Base-by-base conservation (phyloP, 2,797 vertebrate species). In the Ispidina picta region DNA sequence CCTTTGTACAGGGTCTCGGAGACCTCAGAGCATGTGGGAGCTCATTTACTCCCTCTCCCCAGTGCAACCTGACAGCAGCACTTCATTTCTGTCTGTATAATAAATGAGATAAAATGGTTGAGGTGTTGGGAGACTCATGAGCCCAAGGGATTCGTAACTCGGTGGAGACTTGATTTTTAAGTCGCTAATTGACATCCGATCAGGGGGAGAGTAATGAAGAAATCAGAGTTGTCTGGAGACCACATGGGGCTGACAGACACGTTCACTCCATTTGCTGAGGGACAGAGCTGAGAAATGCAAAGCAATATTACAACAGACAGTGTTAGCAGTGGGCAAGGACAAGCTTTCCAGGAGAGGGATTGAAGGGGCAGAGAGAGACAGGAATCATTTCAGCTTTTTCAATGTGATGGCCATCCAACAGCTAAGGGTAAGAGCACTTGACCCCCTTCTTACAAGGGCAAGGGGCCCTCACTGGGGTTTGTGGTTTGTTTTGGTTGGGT, bases 101-200 rank as follows among this genome's bases (percentile, higher is more conserved):
- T 44, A 75, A 81, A 88, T 77, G 56, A 82, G 83, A 63, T 79
- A 51, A 91, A 95, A 88, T 59, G 37, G 35, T 0, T 84, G 71
- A 79, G 63, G 74, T 87, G 58, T 9, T 78, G 74, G 79, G 86
- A 80, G 58, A 72, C 72, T 60, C 3, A 1, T 2, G n/a, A 86
- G 56, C 88, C 84, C 75, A 9, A 66, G 72, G 83, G 92, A 93
- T 28, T 70, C 28, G 18, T 84, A 85, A n/a, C 46, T 78, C 56
- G 55, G 96, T 90, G 70, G 91, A 95, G 86, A 94, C 68, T 88
- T 90, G 58, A 90, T 90, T 94, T 95, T 88, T 60, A 91, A 90
- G 69, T 74, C 29, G 9, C 43, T 87, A 69, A 69, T 81, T 60
- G 81, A 87, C 65, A 92, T 82, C 52, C 51, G 91, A 26, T 90